These are phyloP conservation scores for Ascidia mentula DNA, from an alignment of 23 tunicate species.

Conservation along the genomic window DNA sequence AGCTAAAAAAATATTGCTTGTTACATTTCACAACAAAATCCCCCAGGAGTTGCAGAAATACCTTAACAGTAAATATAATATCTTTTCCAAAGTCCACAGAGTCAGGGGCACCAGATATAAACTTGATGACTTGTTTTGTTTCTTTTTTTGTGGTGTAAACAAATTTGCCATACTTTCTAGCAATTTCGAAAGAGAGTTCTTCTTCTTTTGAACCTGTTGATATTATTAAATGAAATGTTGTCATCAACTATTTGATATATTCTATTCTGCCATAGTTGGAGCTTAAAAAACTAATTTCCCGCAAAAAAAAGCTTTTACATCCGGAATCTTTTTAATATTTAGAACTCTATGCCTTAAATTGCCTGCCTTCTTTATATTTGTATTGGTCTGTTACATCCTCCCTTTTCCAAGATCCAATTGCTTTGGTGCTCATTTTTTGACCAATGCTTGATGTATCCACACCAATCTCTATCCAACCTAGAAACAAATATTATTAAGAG, in stretches of 20 bases:
- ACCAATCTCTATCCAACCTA: conserved; percentile 32
- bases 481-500: no score
- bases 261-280: no score
- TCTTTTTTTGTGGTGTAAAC: conserved; percentile 34
- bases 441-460: conserved; percentile 44
- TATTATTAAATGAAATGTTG: no score
- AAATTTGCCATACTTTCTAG: conserved; percentile 64
- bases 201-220: conserved; percentile 75
- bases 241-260: no score
- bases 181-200: conserved; percentile 63
- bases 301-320: no score
- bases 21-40: no score
- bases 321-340: no score
- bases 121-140: conserved; percentile 22
- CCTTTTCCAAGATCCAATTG: conserved; percentile 40
- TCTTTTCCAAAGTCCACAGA: conserved; percentile 68
- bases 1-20: conserved; percentile 36
- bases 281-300: no score
- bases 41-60: not conserved
- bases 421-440: conserved; percentile 72
- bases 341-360: no score
- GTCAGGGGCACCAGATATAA: conserved; percentile 42
- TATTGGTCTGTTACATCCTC: conserved; percentile 80
- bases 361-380: conserved; percentile 71
- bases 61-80: conserved; percentile 45